These are phyloP conservation scores for Dryococelus australis DNA, from an alignment of 2,888 invertebrate genomes.

Conservation along the genomic window DNA sequence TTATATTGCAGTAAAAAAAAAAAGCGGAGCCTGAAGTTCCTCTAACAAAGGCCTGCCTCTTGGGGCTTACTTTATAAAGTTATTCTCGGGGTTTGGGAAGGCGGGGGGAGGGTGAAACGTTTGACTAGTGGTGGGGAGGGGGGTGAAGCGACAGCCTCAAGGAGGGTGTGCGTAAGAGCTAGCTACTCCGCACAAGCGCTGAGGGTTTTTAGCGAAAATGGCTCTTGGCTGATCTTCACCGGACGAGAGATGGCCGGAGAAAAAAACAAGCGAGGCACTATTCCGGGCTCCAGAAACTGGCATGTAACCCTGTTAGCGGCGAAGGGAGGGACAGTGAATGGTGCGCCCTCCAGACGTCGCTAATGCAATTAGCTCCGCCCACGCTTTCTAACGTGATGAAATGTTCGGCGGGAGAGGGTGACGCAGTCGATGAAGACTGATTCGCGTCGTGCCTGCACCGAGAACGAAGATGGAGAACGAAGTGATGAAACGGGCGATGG, in stretches of 20 bases:
- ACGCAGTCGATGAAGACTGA: not conserved
- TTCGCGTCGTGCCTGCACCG: not conserved
- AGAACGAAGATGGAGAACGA: not conserved
- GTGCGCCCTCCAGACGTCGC: not conserved
- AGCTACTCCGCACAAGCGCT: not conserved
- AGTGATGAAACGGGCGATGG: not conserved
- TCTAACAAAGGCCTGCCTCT: not conserved
- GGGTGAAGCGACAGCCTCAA: not conserved
- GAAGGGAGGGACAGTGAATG: not conserved
- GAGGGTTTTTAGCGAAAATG: slow-evolving; percentile 8
- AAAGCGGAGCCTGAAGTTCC: not conserved
- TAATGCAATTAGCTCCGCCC: not conserved
- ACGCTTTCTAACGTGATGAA: not conserved
- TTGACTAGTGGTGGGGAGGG: not conserved
- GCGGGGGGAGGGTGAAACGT: not conserved
- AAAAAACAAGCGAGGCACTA: not conserved
- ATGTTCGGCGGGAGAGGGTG: not conserved
- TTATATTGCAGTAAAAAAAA: not conserved
- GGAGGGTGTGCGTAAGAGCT: not conserved
- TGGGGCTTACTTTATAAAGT: slow-evolving; percentile 1
- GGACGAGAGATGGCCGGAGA: not conserved
- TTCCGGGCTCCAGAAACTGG: not conserved
- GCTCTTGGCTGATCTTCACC: not conserved
- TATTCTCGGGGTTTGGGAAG: too few species aligned
- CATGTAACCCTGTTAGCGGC: not conserved